phyloP scores from a whole-genome alignment of 2,888 invertebrate genomes.

The Cactoblastis cactorum region DNA sequence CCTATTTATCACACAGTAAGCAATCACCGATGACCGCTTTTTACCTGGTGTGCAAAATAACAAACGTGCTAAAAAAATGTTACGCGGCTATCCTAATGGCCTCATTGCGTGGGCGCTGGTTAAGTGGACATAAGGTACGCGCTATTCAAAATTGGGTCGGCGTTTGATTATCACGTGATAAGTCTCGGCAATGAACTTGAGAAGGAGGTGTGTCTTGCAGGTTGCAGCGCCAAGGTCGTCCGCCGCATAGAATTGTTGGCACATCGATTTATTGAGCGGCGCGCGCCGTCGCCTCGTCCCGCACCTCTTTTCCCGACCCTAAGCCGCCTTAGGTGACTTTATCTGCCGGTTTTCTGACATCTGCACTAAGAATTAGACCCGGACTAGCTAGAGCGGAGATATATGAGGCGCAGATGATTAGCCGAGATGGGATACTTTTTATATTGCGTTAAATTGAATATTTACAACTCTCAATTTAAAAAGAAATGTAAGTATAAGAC shows the following conservation, averaged over 20 bases:
- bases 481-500: too few relatives aligned
- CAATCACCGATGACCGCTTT: too few relatives aligned
- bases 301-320: slow-evolving; percentile 43
- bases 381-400: too few relatives aligned
- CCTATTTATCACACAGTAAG: too few relatives aligned
- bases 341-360: slow-evolving; percentile 28
- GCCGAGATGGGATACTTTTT: too few relatives aligned
- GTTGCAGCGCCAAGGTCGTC: slow-evolving; percentile 64
- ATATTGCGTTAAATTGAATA: too few relatives aligned
- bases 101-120: slow-evolving; percentile 26
- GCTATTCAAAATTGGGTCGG: slow-evolving; percentile 23
- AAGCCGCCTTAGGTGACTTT: slow-evolving; percentile 34
- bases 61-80: too few relatives aligned
- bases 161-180: slow-evolving; percentile 33
- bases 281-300: slow-evolving; percentile 63
- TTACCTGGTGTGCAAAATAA: too few relatives aligned
- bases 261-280: slow-evolving; percentile 78
- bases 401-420: too few relatives aligned
- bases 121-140: slow-evolving; percentile 7
- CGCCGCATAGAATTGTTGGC: slow-evolving; percentile 64
- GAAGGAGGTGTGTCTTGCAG: slow-evolving; percentile 74
- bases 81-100: too few relatives aligned
- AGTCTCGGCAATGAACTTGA: slow-evolving; percentile 74
- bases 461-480: too few relatives aligned
- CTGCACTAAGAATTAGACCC: too few relatives aligned